Percentiles rank a stretch among this genome's conserved stretches.
These are phyloP conservation scores for Polydrusus cervinus DNA, from an alignment of 2,888 invertebrate species.

Conservation along the genomic window DNA sequence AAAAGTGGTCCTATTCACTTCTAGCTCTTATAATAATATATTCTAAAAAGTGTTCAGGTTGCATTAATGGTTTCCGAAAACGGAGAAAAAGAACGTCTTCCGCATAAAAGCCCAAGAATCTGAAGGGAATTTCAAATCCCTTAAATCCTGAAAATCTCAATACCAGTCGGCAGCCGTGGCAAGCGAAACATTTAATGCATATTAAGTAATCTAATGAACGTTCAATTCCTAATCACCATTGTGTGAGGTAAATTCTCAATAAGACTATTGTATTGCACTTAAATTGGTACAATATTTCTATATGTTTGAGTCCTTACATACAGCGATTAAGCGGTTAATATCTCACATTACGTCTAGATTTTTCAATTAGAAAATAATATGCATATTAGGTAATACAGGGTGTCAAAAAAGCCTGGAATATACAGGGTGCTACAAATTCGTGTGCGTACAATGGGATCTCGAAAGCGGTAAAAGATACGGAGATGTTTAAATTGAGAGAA, in stretches of 20 bases:
- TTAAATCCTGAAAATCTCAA: constrained; percentile 35
- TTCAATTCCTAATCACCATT: constrained; percentile 43
- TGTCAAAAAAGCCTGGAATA: too few relatives aligned
- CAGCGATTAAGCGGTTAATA: neutral
- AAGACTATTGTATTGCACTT: neutral
- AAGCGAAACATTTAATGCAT: constrained; percentile 34
- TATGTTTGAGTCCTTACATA: neutral
- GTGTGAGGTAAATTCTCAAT: constrained; percentile 26
- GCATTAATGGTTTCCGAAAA: constrained; percentile 7
- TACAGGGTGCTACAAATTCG: too few relatives aligned
- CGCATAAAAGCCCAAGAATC: constrained; percentile 16
- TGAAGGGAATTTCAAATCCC: constrained; percentile 30
- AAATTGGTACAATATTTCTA: neutral
- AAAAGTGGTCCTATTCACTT: too few relatives aligned
- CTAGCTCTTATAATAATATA: neutral
- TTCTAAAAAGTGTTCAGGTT: neutral
- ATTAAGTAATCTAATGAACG: constrained; percentile 42
- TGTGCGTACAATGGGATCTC: too few relatives aligned
- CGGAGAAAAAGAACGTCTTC: constrained; percentile 4
- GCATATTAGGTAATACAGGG: too few relatives aligned
- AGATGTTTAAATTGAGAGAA: too few relatives aligned
- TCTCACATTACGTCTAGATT: too few relatives aligned
- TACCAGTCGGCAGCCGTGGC: constrained; percentile 40
- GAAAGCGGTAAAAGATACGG: too few relatives aligned
- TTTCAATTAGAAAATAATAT: too few relatives aligned